These are phyloP conservation scores for Percina caprodes DNA, from an alignment of 2,113 vertebrate species.

Conservation along the genomic window DNA sequence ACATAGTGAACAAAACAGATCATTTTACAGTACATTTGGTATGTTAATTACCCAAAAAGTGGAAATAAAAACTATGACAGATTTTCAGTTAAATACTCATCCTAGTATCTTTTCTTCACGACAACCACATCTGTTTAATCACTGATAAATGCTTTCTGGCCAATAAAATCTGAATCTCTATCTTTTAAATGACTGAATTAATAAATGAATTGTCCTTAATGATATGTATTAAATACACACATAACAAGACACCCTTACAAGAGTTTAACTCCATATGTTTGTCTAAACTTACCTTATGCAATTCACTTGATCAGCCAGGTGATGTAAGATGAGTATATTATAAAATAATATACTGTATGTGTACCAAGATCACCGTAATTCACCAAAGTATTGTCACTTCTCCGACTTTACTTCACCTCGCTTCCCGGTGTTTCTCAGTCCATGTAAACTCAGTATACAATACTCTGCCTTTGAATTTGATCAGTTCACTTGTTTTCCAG, in stretches of 20 bases:
- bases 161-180: not conserved
- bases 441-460: not conserved
- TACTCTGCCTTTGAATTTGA: constrained; percentile 38
- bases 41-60: not conserved
- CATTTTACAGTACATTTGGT: too few species aligned
- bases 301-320: constrained; percentile 14
- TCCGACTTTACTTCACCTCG: not conserved
- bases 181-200: not conserved
- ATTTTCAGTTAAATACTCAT: not conserved
- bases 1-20: not conserved
- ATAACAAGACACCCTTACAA: not conserved
- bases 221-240: not conserved
- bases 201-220: not conserved
- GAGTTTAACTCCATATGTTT: not conserved
- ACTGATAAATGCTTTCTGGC: not conserved
- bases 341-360: not conserved
- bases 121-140: not conserved
- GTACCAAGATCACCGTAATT: constrained; percentile 4
- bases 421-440: constrained; percentile 9
- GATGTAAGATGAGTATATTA: not conserved
- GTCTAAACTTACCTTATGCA: constrained; percentile 40
- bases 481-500: constrained; percentile 42
- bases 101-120: not conserved
- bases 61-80: not conserved
- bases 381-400: not conserved